Conservation (phyloP, 2,888 invertebrate species). For the Ochropleura plecta region DNA sequence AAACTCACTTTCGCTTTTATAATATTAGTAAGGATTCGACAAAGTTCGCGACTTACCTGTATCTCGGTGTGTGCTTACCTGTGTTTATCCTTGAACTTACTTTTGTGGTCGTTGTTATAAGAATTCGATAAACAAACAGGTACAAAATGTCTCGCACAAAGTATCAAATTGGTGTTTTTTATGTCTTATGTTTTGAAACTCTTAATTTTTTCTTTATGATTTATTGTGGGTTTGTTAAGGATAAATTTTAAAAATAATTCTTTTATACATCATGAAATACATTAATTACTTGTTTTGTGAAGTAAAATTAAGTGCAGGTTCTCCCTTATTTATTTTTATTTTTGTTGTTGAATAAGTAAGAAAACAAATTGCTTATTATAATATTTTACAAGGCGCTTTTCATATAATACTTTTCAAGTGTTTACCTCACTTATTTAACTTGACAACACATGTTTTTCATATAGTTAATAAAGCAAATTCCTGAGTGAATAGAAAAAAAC, state of each 20-base stretch:
- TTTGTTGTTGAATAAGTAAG: not conserved
- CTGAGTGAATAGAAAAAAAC: conserved; percentile 2
- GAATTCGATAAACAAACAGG: conserved; percentile 13
- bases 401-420: not conserved
- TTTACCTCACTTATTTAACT: not conserved
- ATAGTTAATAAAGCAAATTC: not conserved
- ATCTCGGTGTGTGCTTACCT: not conserved
- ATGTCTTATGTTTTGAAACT: conserved; percentile 11
- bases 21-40: too few relatives aligned
- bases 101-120: conserved; percentile 7
- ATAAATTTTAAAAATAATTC: not conserved
- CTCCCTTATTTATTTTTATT: not conserved
- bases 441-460: conserved; percentile 5
- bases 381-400: not conserved
- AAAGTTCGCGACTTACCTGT: not conserved
- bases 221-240: not conserved
- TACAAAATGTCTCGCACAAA: conserved; percentile 8
- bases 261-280: not conserved
- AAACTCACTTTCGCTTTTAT: too few relatives aligned
- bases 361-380: not conserved
- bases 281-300: conserved; percentile 2
- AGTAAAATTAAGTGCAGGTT: not conserved
- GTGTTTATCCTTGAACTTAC: conserved; percentile 33
- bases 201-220: not conserved
- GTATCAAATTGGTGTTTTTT: not conserved